Conservation (phyloP, 2,888 invertebrate species). For the Tetropium fuscum region DNA sequence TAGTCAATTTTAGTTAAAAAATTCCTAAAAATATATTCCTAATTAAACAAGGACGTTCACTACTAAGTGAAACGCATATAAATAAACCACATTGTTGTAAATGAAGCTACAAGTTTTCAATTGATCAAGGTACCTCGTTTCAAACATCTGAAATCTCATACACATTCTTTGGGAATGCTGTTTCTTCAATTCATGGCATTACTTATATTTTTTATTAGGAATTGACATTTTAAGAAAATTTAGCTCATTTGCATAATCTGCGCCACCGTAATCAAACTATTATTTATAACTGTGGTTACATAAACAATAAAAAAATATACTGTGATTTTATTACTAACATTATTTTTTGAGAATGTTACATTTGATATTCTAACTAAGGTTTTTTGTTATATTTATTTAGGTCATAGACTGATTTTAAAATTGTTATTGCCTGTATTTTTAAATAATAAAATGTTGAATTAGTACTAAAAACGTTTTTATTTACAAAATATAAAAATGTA, state of each 20-base stretch:
- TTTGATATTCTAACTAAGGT: constrained; percentile 26
- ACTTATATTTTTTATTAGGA: too few relatives aligned
- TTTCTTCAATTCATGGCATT: too few relatives aligned
- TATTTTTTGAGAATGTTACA: constrained; percentile 33
- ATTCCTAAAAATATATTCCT: constrained; percentile 4
- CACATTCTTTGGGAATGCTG: too few relatives aligned
- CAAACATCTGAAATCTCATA: too few relatives aligned
- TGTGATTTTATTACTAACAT: constrained; percentile 44
- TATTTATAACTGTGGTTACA: neutral
- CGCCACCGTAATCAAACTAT: too few relatives aligned
- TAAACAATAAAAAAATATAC: constrained; percentile 10
- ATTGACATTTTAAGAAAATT: too few relatives aligned
- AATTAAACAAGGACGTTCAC: neutral
- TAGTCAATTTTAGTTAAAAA: neutral
- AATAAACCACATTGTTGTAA: too few relatives aligned
- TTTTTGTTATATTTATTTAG: constrained; percentile 39
- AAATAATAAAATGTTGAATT: constrained; percentile 31
- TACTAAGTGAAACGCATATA: too few relatives aligned
- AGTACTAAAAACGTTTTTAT: neutral
- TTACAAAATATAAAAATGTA: neutral
- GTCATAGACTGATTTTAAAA: constrained; percentile 42
- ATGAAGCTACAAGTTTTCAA: too few relatives aligned
- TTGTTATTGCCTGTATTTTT: constrained; percentile 40
- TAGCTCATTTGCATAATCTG: too few relatives aligned
- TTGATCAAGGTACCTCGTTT: too few relatives aligned